Conservation (phyloP, 2,797 vertebrate species). For the Crocodylus rhombifer region DNA sequence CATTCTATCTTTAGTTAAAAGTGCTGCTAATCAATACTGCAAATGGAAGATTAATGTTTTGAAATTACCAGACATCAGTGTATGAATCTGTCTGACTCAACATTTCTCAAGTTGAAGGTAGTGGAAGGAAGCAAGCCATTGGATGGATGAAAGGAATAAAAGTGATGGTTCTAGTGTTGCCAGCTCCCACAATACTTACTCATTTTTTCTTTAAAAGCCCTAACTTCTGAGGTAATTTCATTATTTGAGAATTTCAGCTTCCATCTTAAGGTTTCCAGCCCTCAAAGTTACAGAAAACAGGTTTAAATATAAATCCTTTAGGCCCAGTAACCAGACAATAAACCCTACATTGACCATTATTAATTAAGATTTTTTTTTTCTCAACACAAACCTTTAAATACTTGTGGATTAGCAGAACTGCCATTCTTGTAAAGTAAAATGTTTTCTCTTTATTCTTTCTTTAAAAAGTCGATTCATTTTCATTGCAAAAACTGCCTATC, state of each 20-base stretch:
- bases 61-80: background rate
- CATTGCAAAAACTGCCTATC: background rate
- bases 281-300: background rate
- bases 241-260: background rate
- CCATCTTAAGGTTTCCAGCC: background rate
- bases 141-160: conserved; percentile 12
- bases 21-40: conserved; percentile 30
- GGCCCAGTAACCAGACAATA: background rate
- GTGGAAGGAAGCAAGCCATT: background rate
- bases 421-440: conserved; percentile 23
- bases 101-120: background rate
- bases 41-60: conserved; percentile 10
- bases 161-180: background rate
- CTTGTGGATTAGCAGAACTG: background rate
- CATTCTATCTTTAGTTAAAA: conserved; percentile 4
- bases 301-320: background rate
- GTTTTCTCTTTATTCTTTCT: background rate
- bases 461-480: background rate
- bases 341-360: background rate
- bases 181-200: background rate
- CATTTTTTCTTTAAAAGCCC: background rate
- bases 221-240: background rate
- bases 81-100: conserved; percentile 6
- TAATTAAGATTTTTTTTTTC: background rate
- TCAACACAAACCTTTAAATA: background rate